These are phyloP conservation scores for Caenorhabditis latens DNA, from an alignment of 1,140 invertebrate species.

Conservation along the genomic window DNA sequence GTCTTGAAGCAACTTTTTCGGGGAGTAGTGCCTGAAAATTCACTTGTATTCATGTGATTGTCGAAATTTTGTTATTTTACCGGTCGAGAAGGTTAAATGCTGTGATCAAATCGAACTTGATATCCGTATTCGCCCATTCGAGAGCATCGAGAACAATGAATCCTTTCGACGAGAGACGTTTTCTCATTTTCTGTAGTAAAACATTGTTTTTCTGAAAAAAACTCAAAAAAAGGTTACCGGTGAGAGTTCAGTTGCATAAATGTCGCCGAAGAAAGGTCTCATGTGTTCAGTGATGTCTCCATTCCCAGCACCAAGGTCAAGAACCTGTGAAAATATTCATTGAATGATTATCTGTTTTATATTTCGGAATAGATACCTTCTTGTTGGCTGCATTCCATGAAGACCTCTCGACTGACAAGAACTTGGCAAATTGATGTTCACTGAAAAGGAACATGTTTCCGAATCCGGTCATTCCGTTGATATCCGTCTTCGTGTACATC, in stretches of 20 bases:
- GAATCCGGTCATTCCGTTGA: constrained; percentile 87
- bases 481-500: constrained; percentile 84
- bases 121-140: constrained; percentile 82
- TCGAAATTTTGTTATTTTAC: not conserved
- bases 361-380: constrained; percentile 48
- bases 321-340: constrained; percentile 79
- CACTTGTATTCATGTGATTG: not conserved
- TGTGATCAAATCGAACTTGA: constrained; percentile 85
- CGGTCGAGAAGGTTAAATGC: constrained; percentile 92
- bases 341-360: constrained; percentile 68
- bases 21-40: constrained; percentile 82
- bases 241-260: constrained; percentile 90
- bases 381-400: constrained; percentile 70
- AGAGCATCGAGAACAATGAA: constrained; percentile 85
- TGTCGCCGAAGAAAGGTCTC: constrained; percentile 81
- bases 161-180: constrained; percentile 69
- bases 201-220: not conserved
- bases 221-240: constrained; percentile 78
- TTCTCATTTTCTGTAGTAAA: constrained; percentile 72
- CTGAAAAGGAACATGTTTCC: constrained; percentile 95
- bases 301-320: constrained; percentile 92
- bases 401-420: constrained; percentile 79
- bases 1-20: constrained; percentile 83
- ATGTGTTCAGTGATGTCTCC: constrained; percentile 87
- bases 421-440: constrained; percentile 83